Evolutionary conservation across 2,888 invertebrate genomes (phyloP), one percentile per base, ranked within the genome.

Genomic region (Ichneumoninae sp.): DNA sequence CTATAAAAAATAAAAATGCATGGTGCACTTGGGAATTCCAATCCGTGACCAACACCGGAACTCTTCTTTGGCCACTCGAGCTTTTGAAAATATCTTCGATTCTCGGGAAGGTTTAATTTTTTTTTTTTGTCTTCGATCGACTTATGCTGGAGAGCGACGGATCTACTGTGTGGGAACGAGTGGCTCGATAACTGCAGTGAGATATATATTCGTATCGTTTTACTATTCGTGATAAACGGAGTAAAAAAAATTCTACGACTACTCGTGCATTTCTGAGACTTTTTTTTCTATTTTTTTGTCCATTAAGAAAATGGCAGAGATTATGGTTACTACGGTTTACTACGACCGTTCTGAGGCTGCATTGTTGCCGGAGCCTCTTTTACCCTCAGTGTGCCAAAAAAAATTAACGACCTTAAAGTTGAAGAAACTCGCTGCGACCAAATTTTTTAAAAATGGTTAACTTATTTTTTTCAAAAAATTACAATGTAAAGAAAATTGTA

Each of bases 101-200:
- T 4, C 10, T 57, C 72, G 65, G 7, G 1, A 40, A n/a, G 5
- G 3, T 22, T 57, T 30, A 22, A 13, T 40, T 54, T 52, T 62
- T 33, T 26, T 57, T 52, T 47, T 50, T 52, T 62, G 26, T 33
- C 22, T 44, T n/a, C 16, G 30, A 26, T 22, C 40, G 13, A 54
- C 7, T 44, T 54, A 80, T n/a, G 52, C 13, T 50, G 57, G 22
- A 57, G 57, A 57, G 10, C 54, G 57, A 74, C 16, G 47, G 36
- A 47, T 68, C 80, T 80, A 80, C 72, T 57, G 26, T 68, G 57
- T 57, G 47, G 57, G n/a, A 68, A 68, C 30, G 44, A 80, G 19
- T 68, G 36, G 68, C 60, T 68, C 80, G 80, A 80, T 72, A 79
- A 74, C 36, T 57, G 68, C 57, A 71, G 52, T 33, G 60, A 71